Evolutionary conservation across 2,888 invertebrate genomes (phyloP).

Genomic region (Hypselothyrea guttata): DNA sequence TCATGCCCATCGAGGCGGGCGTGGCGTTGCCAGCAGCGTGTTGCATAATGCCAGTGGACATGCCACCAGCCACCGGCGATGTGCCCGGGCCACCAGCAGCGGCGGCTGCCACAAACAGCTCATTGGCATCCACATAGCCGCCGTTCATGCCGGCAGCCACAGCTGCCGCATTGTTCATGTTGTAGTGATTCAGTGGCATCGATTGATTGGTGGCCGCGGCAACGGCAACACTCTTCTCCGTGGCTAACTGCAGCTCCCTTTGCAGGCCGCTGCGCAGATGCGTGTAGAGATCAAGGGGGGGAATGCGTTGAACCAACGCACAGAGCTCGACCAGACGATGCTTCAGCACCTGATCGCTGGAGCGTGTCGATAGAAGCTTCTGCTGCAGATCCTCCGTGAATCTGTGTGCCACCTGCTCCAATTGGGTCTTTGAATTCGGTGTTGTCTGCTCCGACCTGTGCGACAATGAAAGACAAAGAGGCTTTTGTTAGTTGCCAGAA

Average conservation of each 20-base stretch:
- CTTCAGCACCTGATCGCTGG: slow-evolving; percentile 72
- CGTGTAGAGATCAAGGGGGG: slow-evolving; percentile 78
- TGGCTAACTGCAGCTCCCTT: slow-evolving; percentile 79
- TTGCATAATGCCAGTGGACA: slow-evolving; percentile 43
- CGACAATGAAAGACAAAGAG: neutral
- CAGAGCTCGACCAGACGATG: slow-evolving; percentile 77
- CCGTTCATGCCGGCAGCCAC: slow-evolving; percentile 32
- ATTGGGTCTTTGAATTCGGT: slow-evolving; percentile 59
- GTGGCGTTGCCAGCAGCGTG: slow-evolving; percentile 31
- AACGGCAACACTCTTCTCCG: slow-evolving; percentile 65
- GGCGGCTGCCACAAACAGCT: slow-evolving; percentile 23
- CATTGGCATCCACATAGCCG: slow-evolving; percentile 50
- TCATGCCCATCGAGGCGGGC: slow-evolving; percentile 36
- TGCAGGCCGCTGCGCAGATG: slow-evolving; percentile 79
- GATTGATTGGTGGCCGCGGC: slow-evolving; percentile 48
- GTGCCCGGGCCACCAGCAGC: slow-evolving; percentile 1
- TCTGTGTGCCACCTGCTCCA: slow-evolving; percentile 73
- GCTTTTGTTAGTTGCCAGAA: neutral
- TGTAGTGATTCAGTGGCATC: slow-evolving; percentile 73
- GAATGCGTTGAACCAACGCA: slow-evolving; percentile 68
- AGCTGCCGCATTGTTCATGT: slow-evolving; percentile 62
- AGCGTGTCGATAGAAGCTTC: slow-evolving; percentile 71
- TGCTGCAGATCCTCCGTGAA: slow-evolving; percentile 80
- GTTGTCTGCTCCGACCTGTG: slow-evolving; percentile 71
- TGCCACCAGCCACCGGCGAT: slow-evolving; percentile 22